Evolutionary conservation across 2,113 vertebrate genomes (phyloP).

Genomic region (Lepus timidus): DNA sequence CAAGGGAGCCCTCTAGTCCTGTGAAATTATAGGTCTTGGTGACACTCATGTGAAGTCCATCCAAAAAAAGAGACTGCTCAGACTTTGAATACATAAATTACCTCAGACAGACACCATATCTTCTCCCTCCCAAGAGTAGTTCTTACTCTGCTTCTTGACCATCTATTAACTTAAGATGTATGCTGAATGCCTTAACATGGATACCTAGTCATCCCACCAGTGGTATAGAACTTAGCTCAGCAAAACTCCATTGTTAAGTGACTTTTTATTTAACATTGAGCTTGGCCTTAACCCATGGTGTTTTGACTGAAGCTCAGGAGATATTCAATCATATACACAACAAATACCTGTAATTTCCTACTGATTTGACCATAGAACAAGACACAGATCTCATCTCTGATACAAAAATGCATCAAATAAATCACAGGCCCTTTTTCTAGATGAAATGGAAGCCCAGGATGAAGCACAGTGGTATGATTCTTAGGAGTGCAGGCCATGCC

Average conservation of each 20-base stretch:
- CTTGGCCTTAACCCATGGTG: background rate
- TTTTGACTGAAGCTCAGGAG: background rate
- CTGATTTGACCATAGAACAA: background rate
- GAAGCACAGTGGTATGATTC: no score
- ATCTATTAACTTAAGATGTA: background rate
- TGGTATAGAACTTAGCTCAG: background rate
- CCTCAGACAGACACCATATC: background rate
- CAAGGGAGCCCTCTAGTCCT: no score
- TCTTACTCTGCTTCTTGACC: no score
- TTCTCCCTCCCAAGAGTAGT: background rate
- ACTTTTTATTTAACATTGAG: background rate
- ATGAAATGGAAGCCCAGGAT: background rate
- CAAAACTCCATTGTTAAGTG: background rate
- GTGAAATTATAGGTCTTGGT: background rate
- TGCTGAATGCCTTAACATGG: background rate
- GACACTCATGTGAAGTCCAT: no score
- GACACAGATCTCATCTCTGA: background rate
- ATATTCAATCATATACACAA: background rate
- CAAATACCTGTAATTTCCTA: background rate
- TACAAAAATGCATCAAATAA: background rate
- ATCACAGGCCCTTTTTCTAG: background rate
- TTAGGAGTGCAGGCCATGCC: background rate
- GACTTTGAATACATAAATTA: background rate
- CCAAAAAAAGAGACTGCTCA: background rate
- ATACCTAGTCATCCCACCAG: background rate